Base-by-base conservation (phyloP, 2,113 vertebrate species). In the Corvus cornix region DNA sequence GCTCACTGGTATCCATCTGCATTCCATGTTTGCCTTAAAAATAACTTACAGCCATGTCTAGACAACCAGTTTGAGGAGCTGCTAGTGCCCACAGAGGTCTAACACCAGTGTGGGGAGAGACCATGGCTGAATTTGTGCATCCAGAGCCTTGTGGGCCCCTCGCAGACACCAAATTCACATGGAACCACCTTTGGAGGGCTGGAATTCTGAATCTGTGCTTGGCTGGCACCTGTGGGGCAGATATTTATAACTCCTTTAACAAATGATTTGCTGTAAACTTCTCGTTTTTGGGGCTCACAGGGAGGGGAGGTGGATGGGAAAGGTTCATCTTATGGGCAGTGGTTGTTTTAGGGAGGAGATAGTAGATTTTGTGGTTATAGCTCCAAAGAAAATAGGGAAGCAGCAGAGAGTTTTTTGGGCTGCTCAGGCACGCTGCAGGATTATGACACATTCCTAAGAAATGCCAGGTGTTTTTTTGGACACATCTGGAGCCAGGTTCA, bases 71-170 rank as follows among this genome's bases (percentile, higher is more conserved):
- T 11, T 33, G 69, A 30, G 30, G 51, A 44, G 37, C 59, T 80
- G 49, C 39, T 26, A 58, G 12, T 59, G 5, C 37, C 30, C 3
- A 1, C 18, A 37, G 59, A 81, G 39, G 15, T 51, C 43, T 33
- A 12, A 46, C 30, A 20, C 16, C 23, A 3, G 7, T 5, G 11
- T 26, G 16, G 21, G 11, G 49, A 43, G 33, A 37, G 17, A 37
- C 14, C 23, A 28, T 0, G 2, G 60, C 21, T 37, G 9, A 28
- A 24, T 48, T 51, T 56, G 24, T 0, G 12, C 4, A 5, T 15
- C 82, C 66, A 64, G 49, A 72, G 53, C 39, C 0, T 0, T 3
- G 9, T 22, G 33, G 55, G 49, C 33, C 33, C 67, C 59, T 69
- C 31, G 12, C 22, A 67, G 56, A 55, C 58, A 49, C 28, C 10